These are phyloP conservation scores for Chalcis sispes DNA, from an alignment of 2,888 invertebrate species.

Conservation along the genomic window DNA sequence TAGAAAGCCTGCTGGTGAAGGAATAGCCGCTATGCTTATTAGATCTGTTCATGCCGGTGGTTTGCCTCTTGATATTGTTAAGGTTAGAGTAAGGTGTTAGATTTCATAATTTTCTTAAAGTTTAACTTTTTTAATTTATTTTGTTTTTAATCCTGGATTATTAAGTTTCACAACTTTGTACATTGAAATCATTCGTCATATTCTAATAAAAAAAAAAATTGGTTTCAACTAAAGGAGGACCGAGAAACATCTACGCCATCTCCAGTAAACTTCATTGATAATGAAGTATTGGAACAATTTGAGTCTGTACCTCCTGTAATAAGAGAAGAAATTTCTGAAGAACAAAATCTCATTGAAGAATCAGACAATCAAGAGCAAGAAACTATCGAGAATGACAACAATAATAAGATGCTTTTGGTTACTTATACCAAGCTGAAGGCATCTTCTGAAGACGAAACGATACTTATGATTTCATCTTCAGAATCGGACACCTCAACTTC, in stretches of 20 bases:
- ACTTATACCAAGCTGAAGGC: conserved; percentile 42
- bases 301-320: neutral
- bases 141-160: neutral
- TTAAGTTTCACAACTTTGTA: neutral
- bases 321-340: neutral
- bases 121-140: neutral
- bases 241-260: conserved; percentile 68
- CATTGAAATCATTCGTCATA: neutral
- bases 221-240: conserved; percentile 62
- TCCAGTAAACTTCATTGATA: conserved; percentile 65
- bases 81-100: conserved; percentile 26
- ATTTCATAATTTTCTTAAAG: too few species aligned
- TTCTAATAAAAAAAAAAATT: conserved; percentile 25
- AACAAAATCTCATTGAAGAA: conserved; percentile 4
- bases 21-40: conserved; percentile 83
- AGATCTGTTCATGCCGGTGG: conserved; percentile 78
- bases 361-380: neutral
- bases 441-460: conserved; percentile 57
- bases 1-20: conserved; percentile 77
- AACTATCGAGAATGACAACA: neutral
- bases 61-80: conserved; percentile 68
- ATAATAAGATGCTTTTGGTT: conserved; percentile 19
- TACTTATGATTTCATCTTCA: conserved; percentile 70
- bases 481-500: conserved; percentile 70
- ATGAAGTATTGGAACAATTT: neutral